Conservation (phyloP, 2,797 vertebrate species). For the Darevskia nairensis region DNA sequence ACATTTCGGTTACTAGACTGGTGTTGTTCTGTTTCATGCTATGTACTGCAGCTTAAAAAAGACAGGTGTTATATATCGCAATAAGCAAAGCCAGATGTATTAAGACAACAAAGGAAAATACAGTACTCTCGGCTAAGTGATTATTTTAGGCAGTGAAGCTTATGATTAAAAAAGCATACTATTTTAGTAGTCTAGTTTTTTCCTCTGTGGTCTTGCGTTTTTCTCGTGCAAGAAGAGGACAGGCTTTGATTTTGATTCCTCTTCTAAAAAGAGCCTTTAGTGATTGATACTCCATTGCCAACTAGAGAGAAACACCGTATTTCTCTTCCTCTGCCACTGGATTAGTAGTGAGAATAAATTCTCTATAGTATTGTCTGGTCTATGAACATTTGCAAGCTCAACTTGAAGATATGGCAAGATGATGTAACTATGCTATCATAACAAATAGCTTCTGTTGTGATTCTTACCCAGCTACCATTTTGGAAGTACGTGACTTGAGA, state of each 20-base stretch:
- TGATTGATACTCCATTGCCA: background rate
- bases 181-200: background rate
- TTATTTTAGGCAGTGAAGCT: slow-evolving; percentile 18
- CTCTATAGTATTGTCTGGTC: slow-evolving; percentile 31
- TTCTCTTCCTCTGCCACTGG: background rate
- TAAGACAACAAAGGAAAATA: background rate
- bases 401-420: slow-evolving; percentile 24
- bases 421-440: slow-evolving; percentile 49
- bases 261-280: background rate
- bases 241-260: background rate
- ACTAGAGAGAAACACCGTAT: background rate
- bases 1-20: background rate
- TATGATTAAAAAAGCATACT: slow-evolving; percentile 3
- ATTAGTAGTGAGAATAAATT: slow-evolving; percentile 43
- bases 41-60: background rate
- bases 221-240: background rate
- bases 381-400: slow-evolving; percentile 46
- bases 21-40: background rate
- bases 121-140: background rate
- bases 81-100: slow-evolving; percentile 33
- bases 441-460: slow-evolving; percentile 25
- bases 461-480: slow-evolving; percentile 26
- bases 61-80: background rate
- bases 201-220: background rate
- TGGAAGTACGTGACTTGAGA: slow-evolving; percentile 33